These are phyloP conservation scores for Apis laboriosa DNA, from an alignment of 1,140 invertebrate species.

Conservation along the genomic window DNA sequence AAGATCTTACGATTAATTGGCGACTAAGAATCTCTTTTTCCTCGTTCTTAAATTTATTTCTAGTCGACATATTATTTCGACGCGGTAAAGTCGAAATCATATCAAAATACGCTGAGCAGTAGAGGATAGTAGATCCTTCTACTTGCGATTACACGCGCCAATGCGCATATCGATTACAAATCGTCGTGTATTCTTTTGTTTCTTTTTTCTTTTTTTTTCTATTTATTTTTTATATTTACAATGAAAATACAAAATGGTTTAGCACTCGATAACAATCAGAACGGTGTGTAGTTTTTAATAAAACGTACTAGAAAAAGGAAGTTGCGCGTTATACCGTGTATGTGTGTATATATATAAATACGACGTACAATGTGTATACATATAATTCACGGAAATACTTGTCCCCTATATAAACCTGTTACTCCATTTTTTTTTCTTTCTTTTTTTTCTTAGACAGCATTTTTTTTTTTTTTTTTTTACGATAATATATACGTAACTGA, in stretches of 20 bases:
- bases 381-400: constrained; percentile 55
- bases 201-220: no score
- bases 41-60: not conserved
- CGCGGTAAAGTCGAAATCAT: constrained; percentile 8
- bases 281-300: constrained; percentile 27
- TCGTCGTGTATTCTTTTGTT: not conserved
- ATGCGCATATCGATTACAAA: not conserved
- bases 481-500: constrained; percentile 40
- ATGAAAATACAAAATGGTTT: constrained; percentile 58
- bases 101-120: not conserved
- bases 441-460: constrained; percentile 37
- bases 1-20: not conserved
- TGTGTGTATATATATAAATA: constrained; percentile 43
- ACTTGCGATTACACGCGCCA: not conserved
- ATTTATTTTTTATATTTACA: constrained; percentile 20
- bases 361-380: constrained; percentile 31
- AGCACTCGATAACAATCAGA: constrained; percentile 50
- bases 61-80: not conserved
- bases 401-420: constrained; percentile 35
- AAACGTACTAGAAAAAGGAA: constrained; percentile 64
- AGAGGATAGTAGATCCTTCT: not conserved
- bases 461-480: constrained; percentile 14
- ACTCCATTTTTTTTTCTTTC: constrained; percentile 1
- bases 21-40: not conserved
- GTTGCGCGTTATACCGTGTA: constrained; percentile 39